A percentile compares a stretch with the other conserved stretches of the same genome.
phyloP scores from a whole-genome alignment of 2,797 vertebrate species.

The Cirrhinus mrigala region DNA sequence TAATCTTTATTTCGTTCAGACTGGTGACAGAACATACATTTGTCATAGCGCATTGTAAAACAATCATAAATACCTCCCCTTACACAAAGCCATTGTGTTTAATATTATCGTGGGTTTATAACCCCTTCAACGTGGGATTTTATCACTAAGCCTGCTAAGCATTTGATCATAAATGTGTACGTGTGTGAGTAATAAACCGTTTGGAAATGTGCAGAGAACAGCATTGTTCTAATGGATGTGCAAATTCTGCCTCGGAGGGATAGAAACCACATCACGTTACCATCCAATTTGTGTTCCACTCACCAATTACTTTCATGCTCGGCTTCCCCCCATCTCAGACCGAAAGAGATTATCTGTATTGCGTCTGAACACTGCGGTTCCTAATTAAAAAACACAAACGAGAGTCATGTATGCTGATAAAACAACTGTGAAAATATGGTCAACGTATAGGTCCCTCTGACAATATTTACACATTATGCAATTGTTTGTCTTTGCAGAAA shows the following conservation, averaged over 20 bases:
- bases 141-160: slow-evolving; percentile 64
- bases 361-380: slow-evolving; percentile 74
- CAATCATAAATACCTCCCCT: slow-evolving; percentile 11
- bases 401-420: slow-evolving; percentile 59
- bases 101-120: slow-evolving; percentile 9
- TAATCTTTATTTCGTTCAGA: slow-evolving; percentile 65
- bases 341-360: slow-evolving; percentile 79
- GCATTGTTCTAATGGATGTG: slow-evolving; percentile 77
- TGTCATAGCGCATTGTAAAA: slow-evolving; percentile 24
- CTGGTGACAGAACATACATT: slow-evolving; percentile 13
- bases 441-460: slow-evolving; percentile 50
- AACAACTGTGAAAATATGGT: slow-evolving; percentile 62
- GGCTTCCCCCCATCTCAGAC: slow-evolving; percentile 76
- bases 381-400: slow-evolving; percentile 74
- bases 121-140: slow-evolving; percentile 1
- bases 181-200: slow-evolving; percentile 66
- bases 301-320: slow-evolving; percentile 84
- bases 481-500: background rate
- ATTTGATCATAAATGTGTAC: slow-evolving; percentile 65
- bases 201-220: slow-evolving; percentile 68
- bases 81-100: slow-evolving; percentile 10
- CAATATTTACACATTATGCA: slow-evolving; percentile 66
- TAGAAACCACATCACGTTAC: slow-evolving; percentile 76
- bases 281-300: slow-evolving; percentile 83
- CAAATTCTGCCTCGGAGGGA: slow-evolving; percentile 78